Base-by-base conservation (phyloP, 2,888 invertebrate species). In the Maniola hyperantus region DNA sequence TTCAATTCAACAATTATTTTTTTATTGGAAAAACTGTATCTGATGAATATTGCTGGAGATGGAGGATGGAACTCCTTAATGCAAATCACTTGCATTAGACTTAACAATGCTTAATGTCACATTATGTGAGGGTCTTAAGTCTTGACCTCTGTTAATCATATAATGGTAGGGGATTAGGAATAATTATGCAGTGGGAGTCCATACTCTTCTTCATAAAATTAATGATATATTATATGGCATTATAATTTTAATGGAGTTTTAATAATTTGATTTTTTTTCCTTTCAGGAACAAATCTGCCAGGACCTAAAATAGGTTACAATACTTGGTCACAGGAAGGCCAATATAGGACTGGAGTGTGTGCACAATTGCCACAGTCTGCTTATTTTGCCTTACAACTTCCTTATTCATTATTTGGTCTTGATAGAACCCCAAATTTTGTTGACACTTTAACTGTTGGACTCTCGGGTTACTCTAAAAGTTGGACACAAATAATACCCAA, bases 371-470 rank as follows among this genome's bases (percentile, higher is more conserved):
- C 98, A 0, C 98, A 99, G 84, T 97, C 98, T 33, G 97, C 98
- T 1, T 97, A 99, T 83, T 96, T 97, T 83, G 95, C 98, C 1
- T 93, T 99, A n/a, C 98, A 98, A 84, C 89, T 99, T 65, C 99
- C 99, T 0, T 99, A 98, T 84, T 96, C 97, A 0, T 96, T 98
- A 72, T 99, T 99, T 88, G 99, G 99, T 1, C 93, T 99, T n/a
- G 99, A 99, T 2, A 95, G 98, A 68, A 98, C 98, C 46, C 99
- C 99, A 1, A 99, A 99, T 89, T 99, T 99, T 90, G 97, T 99
- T 0, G 99, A 99, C 80, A 95, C 94, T 11, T 89, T 99, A 44
- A 95, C 94, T 65, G 97, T 98, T 1, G 97, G 97, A 8, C 87
- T 96, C 59, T 95, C 94, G n/a, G 94, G 94, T 66, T 93, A 93